Base-by-base conservation (phyloP, 2,113 vertebrate genomes). In the Mystacornis crossleyi region DNA sequence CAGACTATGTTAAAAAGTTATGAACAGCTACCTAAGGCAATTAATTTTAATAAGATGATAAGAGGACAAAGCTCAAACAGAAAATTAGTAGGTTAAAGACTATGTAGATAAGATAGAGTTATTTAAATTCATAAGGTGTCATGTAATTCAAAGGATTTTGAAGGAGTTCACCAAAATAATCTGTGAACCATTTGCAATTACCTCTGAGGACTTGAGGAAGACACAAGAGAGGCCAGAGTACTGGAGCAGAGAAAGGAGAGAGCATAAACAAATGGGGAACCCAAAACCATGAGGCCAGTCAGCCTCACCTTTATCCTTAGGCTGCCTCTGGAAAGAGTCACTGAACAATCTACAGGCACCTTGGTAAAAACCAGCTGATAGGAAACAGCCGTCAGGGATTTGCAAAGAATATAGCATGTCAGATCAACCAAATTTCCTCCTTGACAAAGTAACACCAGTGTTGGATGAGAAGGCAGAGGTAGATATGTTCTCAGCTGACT, bases 1-100 rank as follows among this genome's bases (percentile, higher is more conserved):
- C 42, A 88, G 61, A 92, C 28, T 81, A 55, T 0, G 1, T n/a
- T 62, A 70, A 93, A 88, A 87, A 69, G 92, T 78, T 84, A 81
- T 75, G 94, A 87, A 55, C 45, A 86, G 12, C 64, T 89, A 94
- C 72, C 71, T 88, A 92, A 72, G 36, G 50, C 74, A 95, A 92
- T 95, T 94, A 94, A 93, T 95, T 94, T 91, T 53, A 84, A 89
- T 45, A 80, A 80, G 29, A 70, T 0, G 42, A 38, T 42, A 66
- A 61, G 55, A 80, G 82, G 31, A 95, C 73, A 91, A 86, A 81
- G 55, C 69, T 95, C 65, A 84, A 74, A 77, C 4, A 64, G 55
- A 90, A 81, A 92, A 97, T 74, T 12, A 91, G 71, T 66, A 73
- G 13, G 26, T 74, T 66, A 81, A 89, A 74, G 31, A 66, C 84